Evolutionary conservation across 2,113 vertebrate species (phyloP).

Genomic region (Pantherophis guttatus): DNA sequence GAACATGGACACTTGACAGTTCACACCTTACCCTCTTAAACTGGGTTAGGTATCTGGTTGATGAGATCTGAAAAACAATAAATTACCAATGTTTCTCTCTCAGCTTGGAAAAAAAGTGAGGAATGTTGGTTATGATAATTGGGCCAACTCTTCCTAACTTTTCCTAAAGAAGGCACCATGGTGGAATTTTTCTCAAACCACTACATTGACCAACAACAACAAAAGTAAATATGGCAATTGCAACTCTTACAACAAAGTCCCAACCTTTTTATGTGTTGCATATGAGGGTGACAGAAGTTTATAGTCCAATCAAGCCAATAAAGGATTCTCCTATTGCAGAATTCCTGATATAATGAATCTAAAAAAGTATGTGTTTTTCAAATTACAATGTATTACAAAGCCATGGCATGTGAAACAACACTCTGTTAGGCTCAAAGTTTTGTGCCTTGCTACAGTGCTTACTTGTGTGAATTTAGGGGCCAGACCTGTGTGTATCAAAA

Average conservation of each 20-base stretch:
- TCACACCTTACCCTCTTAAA: not conserved
- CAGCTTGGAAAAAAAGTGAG: not conserved
- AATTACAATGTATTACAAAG: not conserved
- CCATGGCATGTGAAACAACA: not conserved
- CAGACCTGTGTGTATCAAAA: not conserved
- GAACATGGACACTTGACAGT: not conserved
- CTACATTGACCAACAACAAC: not conserved
- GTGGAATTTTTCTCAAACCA: not conserved
- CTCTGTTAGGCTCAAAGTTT: not conserved
- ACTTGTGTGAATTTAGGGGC: not conserved
- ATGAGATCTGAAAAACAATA: not conserved
- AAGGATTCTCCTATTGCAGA: not conserved
- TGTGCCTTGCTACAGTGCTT: not conserved
- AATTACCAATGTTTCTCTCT: not conserved
- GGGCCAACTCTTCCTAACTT: not conserved
- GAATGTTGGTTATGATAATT: not conserved
- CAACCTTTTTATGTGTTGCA: not conserved
- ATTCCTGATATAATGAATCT: not conserved
- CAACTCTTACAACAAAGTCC: not conserved
- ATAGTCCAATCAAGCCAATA: not conserved
- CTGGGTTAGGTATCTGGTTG: not conserved
- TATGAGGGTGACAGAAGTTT: not conserved
- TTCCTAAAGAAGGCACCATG: not conserved
- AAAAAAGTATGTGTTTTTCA: not conserved
- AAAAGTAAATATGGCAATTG: not conserved